Evolutionary conservation across 2,888 invertebrate genomes (phyloP).

Genomic region (Osmoderma eremita): DNA sequence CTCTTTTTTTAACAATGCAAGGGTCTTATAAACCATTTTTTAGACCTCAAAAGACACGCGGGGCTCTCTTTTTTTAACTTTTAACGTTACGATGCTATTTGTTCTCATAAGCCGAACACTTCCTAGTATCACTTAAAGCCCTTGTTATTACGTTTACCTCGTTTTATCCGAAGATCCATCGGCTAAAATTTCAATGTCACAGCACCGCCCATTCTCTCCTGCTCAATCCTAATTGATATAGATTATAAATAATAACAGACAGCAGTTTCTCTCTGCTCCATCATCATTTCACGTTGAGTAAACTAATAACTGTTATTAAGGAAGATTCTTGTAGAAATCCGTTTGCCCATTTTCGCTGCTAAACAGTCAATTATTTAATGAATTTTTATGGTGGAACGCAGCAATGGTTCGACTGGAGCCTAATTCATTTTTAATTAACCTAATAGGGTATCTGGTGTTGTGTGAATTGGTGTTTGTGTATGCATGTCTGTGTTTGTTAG

Average conservation of each 20-base stretch:
- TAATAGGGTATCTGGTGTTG: constrained; percentile 9
- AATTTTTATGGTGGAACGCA: constrained; percentile 22
- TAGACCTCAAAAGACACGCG: too few species aligned
- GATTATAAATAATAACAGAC: constrained; percentile 38
- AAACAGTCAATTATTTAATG: constrained; percentile 36
- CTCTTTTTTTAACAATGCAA: too few species aligned
- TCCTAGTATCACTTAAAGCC: background rate
- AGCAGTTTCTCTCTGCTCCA: background rate
- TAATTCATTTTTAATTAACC: constrained; percentile 36
- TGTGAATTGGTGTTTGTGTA: background rate
- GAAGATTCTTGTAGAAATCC: constrained; percentile 21
- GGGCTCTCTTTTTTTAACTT: too few species aligned
- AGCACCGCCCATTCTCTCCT: too few species aligned
- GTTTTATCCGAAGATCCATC: background rate
- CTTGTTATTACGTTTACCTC: too few species aligned
- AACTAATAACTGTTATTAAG: constrained; percentile 19
- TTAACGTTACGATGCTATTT: too few species aligned
- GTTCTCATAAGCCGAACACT: too few species aligned
- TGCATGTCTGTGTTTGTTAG: constrained; percentile 18
- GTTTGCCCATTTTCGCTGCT: constrained; percentile 3
- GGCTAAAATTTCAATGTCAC: background rate
- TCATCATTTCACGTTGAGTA: too few species aligned
- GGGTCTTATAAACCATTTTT: too few species aligned
- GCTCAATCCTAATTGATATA: constrained; percentile 32
- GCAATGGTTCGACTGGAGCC: background rate